Evolutionary conservation across 2,888 invertebrate species (phyloP).

Genomic region (Hydriomena furcata): DNA sequence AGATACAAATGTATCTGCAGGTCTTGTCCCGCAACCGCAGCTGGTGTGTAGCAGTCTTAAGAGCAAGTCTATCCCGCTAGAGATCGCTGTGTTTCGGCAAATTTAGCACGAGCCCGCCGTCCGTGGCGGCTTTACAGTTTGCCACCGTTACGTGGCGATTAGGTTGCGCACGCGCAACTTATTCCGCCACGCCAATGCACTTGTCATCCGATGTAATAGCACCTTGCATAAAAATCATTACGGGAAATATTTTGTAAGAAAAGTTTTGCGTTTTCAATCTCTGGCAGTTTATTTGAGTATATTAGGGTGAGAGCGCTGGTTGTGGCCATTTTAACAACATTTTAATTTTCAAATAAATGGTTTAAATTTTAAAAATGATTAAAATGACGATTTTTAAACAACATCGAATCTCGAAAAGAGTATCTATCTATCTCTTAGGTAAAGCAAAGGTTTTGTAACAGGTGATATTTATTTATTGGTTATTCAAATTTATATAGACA

Average conservation of each 20-base stretch:
- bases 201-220: slow-evolving; percentile 40
- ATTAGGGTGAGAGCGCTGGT: too few species aligned
- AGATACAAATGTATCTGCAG: too few species aligned
- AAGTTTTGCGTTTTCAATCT: slow-evolving; percentile 21
- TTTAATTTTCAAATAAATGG: too few species aligned
- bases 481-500: too few species aligned
- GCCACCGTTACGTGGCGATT: slow-evolving; percentile 81
- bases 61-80: slow-evolving; percentile 76
- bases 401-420: too few species aligned
- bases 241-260: slow-evolving; percentile 30
- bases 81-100: slow-evolving; percentile 79
- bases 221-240: slow-evolving; percentile 35
- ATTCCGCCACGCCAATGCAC: slow-evolving; percentile 44
- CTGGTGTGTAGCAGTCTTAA: slow-evolving; percentile 36
- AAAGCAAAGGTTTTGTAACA: too few species aligned
- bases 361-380: too few species aligned
- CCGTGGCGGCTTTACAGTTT: slow-evolving; percentile 81
- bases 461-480: too few species aligned
- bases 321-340: too few species aligned
- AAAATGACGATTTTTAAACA: too few species aligned
- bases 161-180: slow-evolving; percentile 69
- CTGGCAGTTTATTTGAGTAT: too few species aligned
- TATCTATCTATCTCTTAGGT: too few species aligned
- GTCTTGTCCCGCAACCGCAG: neutral
- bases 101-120: slow-evolving; percentile 79